phyloP scores from a whole-genome alignment of 2,113 vertebrate species.

The Tragelaphus strepsiceros region DNA sequence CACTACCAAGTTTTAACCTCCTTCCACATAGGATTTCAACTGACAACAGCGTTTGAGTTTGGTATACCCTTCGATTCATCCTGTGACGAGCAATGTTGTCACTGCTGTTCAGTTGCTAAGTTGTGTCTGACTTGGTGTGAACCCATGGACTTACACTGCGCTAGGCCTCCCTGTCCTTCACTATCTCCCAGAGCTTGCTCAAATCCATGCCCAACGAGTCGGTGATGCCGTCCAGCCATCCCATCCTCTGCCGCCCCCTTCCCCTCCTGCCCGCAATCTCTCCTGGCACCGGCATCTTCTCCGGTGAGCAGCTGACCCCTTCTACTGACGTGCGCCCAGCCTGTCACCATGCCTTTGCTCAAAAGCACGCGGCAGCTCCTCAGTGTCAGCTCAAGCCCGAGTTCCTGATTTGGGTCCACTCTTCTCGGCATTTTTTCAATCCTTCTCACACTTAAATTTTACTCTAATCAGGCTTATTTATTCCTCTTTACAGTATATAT shows the following conservation, averaged over 20 bases:
- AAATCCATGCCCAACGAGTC: neutral
- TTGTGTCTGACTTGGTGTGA: neutral
- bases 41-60: neutral
- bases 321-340: neutral
- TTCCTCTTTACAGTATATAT: neutral
- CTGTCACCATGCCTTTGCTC: neutral
- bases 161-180: neutral
- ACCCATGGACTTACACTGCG: neutral
- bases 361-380: neutral
- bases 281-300: neutral
- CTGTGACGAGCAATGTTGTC: neutral
- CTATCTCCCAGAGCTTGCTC: neutral
- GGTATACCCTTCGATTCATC: neutral
- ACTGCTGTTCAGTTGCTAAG: neutral
- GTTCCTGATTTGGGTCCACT: neutral
- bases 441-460: neutral
- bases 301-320: neutral
- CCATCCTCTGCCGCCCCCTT: neutral
- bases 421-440: neutral
- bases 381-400: neutral
- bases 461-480: neutral
- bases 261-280: neutral
- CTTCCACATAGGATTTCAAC: neutral
- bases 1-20: neutral
- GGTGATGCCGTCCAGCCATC: neutral